Evolutionary conservation across 92 coral and sea anemone genomes (phyloP).

Genomic region (Porites evermanni): DNA sequence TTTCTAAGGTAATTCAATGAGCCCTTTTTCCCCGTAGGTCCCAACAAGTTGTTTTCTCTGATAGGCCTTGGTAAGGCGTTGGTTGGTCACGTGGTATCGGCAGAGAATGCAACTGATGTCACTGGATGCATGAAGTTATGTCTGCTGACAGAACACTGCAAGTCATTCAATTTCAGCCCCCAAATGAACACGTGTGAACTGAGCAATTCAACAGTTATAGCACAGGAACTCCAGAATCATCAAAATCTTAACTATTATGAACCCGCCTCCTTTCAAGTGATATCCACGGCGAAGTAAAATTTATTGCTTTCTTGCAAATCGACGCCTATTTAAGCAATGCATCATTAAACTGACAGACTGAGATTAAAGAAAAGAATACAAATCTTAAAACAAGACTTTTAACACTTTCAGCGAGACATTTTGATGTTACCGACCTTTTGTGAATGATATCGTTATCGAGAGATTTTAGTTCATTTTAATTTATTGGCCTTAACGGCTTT

Average conservation of each 20-base stretch:
- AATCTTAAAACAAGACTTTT: no score
- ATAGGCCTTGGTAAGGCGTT: constrained; percentile 18
- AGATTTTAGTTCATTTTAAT: no score
- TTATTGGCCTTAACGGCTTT: no score
- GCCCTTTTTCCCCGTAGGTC: background rate
- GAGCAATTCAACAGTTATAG: constrained; percentile 11
- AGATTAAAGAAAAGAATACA: no score
- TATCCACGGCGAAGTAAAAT: background rate
- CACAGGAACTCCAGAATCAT: background rate
- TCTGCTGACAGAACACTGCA: constrained; percentile 14
- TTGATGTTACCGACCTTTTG: no score
- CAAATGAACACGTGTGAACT: background rate
- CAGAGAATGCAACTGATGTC: constrained; percentile 9
- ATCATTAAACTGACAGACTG: no score
- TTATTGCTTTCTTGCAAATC: no score
- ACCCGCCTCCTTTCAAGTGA: background rate
- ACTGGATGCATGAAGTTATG: constrained; percentile 18
- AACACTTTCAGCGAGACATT: no score
- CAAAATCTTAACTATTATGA: constrained; percentile 7
- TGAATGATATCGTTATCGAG: no score
- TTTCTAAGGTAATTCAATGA: no score
- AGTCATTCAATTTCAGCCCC: constrained; percentile 10
- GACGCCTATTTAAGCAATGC: no score
- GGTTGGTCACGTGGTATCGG: constrained; percentile 7
- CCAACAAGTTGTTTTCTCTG: background rate